Percentiles rank a stretch among this genome's conserved stretches.
These are phyloP conservation scores for Corapipo altera DNA, from an alignment of 2,113 vertebrate genomes.

Conservation along the genomic window DNA sequence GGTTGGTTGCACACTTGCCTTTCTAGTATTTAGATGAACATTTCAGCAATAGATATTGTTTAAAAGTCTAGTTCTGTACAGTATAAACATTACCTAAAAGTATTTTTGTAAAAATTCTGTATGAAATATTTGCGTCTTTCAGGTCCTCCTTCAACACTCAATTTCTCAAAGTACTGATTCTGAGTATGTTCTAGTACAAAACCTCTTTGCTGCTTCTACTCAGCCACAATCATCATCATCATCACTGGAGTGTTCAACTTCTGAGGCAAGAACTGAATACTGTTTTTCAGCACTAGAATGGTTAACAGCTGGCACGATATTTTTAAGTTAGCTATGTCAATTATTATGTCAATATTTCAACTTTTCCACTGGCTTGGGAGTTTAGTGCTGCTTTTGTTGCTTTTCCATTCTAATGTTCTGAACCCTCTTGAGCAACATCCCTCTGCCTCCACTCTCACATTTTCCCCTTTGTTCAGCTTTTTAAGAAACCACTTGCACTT, in stretches of 20 bases:
- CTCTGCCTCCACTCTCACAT: background rate
- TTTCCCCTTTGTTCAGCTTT: constrained; percentile 29
- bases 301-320: background rate
- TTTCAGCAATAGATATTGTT: constrained; percentile 56
- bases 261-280: background rate
- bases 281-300: background rate
- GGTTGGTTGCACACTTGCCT: constrained; percentile 23
- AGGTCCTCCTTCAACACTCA: background rate
- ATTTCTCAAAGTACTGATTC: background rate
- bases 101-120: constrained; percentile 62
- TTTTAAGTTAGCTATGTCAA: background rate
- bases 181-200: background rate
- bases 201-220: background rate
- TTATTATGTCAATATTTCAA: background rate
- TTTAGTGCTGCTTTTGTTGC: background rate
- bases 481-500: constrained; percentile 56
- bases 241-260: background rate
- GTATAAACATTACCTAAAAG: constrained; percentile 23
- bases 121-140: background rate
- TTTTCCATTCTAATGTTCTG: constrained; percentile 23
- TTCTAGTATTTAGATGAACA: constrained; percentile 66
- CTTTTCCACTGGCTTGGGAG: background rate
- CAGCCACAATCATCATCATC: background rate
- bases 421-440: background rate
- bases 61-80: background rate